Percentiles rank a stretch among this genome's conserved stretches.
phyloP scores from a whole-genome alignment of 1,140 invertebrate species.

The Drosophila funebris region DNA sequence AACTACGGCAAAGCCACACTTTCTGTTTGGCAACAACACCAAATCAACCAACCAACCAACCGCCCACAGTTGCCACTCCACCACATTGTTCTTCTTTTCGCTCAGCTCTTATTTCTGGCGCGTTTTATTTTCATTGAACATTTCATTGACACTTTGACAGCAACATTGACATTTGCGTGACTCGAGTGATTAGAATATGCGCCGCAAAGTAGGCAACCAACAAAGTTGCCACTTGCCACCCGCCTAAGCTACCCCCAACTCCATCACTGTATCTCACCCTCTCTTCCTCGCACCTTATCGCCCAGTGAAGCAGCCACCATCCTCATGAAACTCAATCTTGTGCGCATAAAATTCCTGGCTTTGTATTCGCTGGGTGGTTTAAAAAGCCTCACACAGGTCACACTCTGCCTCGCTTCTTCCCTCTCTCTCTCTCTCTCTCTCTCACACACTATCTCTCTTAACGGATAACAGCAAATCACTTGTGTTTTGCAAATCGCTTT shows the following conservation, averaged over 20 bases:
- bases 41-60: background rate
- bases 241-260: constrained; percentile 9
- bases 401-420: background rate
- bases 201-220: constrained; percentile 46
- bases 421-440: background rate
- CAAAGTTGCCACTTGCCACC: constrained; percentile 18
- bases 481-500: constrained; percentile 16
- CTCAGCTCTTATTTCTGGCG: constrained; percentile 48
- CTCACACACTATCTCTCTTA: background rate
- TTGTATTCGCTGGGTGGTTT: constrained; percentile 7
- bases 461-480: constrained; percentile 9
- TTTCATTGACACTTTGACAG: constrained; percentile 78
- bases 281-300: background rate
- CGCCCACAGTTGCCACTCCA: background rate
- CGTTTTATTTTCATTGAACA: constrained; percentile 80
- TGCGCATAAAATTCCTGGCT: constrained; percentile 31
- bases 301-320: too few species aligned
- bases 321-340: constrained; percentile 20
- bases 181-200: constrained; percentile 77
- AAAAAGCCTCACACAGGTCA: background rate
- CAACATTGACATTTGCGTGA: constrained; percentile 78
- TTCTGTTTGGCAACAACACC: background rate
- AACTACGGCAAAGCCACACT: background rate
- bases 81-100: background rate
- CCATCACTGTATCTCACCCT: background rate